These are phyloP conservation scores for Campoplex capitator DNA, from an alignment of 2,888 invertebrate genomes.

Conservation along the genomic window DNA sequence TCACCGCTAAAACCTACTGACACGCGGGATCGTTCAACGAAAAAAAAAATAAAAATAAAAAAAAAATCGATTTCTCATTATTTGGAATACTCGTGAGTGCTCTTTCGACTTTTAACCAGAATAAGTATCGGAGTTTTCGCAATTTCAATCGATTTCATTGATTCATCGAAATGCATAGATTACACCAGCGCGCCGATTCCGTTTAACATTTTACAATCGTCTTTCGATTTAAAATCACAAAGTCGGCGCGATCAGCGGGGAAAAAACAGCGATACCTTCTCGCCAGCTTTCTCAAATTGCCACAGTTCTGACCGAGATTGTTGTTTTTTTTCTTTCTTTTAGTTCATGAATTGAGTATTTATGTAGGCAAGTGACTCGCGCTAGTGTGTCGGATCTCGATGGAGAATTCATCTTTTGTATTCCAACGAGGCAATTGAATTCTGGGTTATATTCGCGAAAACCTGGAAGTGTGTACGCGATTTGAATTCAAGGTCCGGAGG, in stretches of 20 bases:
- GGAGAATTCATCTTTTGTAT: slow-evolving; percentile 40
- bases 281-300: slow-evolving; percentile 31
- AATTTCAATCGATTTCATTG: not conserved
- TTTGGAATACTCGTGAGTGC: slow-evolving; percentile 25
- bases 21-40: not conserved
- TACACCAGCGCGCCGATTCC: not conserved
- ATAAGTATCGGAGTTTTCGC: not conserved
- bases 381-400: not conserved
- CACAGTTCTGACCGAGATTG: not conserved
- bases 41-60: too few relatives aligned
- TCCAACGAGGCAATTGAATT: slow-evolving; percentile 36
- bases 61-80: not conserved
- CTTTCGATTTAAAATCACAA: not conserved
- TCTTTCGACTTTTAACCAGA: not conserved
- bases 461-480: slow-evolving; percentile 50
- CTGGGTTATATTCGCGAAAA: slow-evolving; percentile 46
- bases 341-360: slow-evolving; percentile 5
- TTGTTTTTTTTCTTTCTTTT: not conserved
- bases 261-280: not conserved
- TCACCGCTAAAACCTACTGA: not conserved
- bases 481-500: slow-evolving; percentile 56
- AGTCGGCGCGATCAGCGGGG: not conserved
- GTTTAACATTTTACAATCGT: not conserved
- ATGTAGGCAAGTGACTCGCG: slow-evolving; percentile 7
- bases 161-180: not conserved